Evolutionary conservation across 2,888 invertebrate species (phyloP).

Genomic region (Mythimna lalbum): DNA sequence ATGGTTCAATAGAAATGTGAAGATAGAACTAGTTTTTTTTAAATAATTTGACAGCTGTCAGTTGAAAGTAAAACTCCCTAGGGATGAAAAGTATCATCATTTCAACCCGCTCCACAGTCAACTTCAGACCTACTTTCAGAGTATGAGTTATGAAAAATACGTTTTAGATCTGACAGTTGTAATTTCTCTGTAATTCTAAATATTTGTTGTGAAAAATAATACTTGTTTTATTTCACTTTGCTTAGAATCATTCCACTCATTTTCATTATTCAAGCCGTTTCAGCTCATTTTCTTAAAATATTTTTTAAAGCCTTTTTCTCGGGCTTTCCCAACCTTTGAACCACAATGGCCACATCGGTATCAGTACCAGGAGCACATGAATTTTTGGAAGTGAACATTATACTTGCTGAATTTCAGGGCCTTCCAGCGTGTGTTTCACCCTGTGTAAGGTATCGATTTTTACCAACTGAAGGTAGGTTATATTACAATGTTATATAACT

Average conservation of each 20-base stretch:
- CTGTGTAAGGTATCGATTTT: conserved; percentile 22
- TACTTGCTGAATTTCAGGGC: conserved; percentile 13
- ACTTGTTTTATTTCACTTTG: background rate
- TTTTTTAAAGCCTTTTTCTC: no score
- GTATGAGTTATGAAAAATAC: no score
- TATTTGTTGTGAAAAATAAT: background rate
- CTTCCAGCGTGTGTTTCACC: conserved; percentile 1
- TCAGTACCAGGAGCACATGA: conserved; percentile 11
- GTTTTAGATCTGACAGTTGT: background rate
- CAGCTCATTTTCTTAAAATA: background rate
- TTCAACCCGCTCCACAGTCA: no score
- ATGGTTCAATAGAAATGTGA: no score
- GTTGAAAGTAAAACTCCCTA: no score
- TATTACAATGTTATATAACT: no score
- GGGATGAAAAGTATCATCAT: no score
- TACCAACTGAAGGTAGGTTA: background rate
- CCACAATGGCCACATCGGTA: background rate
- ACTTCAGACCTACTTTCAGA: no score
- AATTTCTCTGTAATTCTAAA: background rate
- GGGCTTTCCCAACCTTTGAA: background rate
- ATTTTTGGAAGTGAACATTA: conserved; percentile 15
- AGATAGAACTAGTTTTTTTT: no score
- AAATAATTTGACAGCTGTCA: no score
- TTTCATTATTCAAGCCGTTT: background rate
- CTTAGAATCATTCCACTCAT: background rate